Base-by-base conservation (phyloP, 2,888 invertebrate species). In the Andrena fulva region DNA sequence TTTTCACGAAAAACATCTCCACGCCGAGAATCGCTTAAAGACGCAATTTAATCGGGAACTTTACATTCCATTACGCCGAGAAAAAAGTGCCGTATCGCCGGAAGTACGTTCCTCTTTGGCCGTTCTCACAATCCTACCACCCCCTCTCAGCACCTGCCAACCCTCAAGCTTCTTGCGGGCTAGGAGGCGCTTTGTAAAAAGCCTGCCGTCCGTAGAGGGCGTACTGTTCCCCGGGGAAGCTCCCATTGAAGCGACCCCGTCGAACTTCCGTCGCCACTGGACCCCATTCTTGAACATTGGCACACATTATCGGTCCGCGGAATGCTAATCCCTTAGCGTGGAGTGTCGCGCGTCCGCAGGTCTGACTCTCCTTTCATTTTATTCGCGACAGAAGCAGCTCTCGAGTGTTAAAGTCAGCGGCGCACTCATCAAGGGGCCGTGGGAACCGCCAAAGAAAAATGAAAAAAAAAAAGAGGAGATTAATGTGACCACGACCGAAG, bases 1-100 rank as follows among this genome's bases (percentile, higher is more conserved):
- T 80, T 80, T 80, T 79, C 27, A 79, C 72, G 79, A 80, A 79
- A 80, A 80, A 80, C 68, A 80, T 80, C 80, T 69, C 79, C 10
- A 20, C 54, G 63, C 12, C 4, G 79, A 62, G 67, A 79, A 79
- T 80, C 80, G 79, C 67, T 80, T 80, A 80, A 80, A 79, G 80
- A 80, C 72, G 80, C 80, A 80, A 80, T 79, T 80, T 80, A 80
- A 79, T 80, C 80, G 67, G 80, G 63, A 80, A 79, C 80, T 80
- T 80, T 79, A 79, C 80, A 80, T 80, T 80, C 72, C 72, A 80
- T 80, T 80, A 80, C 71, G 80, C 50, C 50, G 31, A 35, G 54
- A 72, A 78, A 72, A 78, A 80, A 72, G 72, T 63, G 60, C 78
- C 35, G 78, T 75, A 79, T 70, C 63, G 69, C 42, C 50, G 56